Evolutionary conservation across 1,140 invertebrate genomes (phyloP).

Genomic region (Pararge aegeria): DNA sequence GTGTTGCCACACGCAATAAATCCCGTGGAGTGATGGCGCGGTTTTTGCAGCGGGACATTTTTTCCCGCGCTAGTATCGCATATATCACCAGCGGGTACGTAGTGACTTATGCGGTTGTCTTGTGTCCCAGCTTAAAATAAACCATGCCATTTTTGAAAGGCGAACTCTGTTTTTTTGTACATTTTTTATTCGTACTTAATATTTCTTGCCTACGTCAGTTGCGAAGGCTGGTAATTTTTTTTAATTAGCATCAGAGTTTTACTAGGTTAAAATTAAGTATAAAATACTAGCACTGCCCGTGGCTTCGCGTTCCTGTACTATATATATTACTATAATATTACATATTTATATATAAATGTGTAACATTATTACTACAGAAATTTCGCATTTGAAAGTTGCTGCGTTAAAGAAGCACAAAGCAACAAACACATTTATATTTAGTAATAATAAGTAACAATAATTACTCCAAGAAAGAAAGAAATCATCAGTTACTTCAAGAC

Average conservation of each 20-base stretch:
- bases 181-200: slow-evolving; percentile 39
- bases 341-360: too few species aligned
- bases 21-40: slow-evolving; percentile 63
- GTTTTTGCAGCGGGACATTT: slow-evolving; percentile 74
- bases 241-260: not conserved
- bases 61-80: slow-evolving; percentile 72
- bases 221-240: not conserved
- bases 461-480: too few species aligned
- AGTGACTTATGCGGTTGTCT: slow-evolving; percentile 72
- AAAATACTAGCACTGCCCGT: too few species aligned
- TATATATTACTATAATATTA: too few species aligned
- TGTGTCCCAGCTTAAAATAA: slow-evolving; percentile 56
- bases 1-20: slow-evolving; percentile 69
- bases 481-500: too few species aligned
- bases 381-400: too few species aligned
- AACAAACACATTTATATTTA: too few species aligned
- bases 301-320: too few species aligned
- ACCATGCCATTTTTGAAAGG: slow-evolving; percentile 55
- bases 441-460: too few species aligned
- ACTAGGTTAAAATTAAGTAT: not conserved
- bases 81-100: slow-evolving; percentile 60
- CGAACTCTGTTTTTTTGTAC: slow-evolving; percentile 31
- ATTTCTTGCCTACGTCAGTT: slow-evolving; percentile 21
- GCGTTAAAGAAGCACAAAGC: too few species aligned
- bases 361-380: too few species aligned